A percentile compares a stretch with the other conserved stretches of the same genome.
Conservation (phyloP, 2,888 invertebrate species). For the Chrysina gloriosa region DNA sequence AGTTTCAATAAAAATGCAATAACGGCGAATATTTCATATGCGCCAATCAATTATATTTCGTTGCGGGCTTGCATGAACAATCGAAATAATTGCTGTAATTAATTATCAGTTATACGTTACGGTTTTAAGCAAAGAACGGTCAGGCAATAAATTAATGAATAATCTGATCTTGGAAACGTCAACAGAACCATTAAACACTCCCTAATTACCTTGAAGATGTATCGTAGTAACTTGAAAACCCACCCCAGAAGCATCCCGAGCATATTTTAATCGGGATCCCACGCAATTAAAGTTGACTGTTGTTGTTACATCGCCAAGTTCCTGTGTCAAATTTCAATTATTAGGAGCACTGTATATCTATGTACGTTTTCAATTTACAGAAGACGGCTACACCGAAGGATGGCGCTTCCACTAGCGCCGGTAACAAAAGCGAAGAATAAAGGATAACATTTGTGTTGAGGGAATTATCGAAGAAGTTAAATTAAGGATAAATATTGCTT, state of each 20-base stretch:
- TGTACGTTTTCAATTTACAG: constrained; percentile 15
- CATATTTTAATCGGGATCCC: background rate
- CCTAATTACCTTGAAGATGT: no score
- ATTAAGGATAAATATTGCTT: no score
- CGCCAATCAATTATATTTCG: background rate
- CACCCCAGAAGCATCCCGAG: no score
- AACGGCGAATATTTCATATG: background rate
- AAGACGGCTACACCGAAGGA: background rate
- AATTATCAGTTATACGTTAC: no score
- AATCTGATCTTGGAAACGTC: no score
- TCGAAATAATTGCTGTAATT: no score
- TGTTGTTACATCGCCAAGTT: background rate
- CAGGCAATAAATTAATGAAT: no score
- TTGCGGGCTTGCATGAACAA: no score
- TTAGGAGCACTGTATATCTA: background rate
- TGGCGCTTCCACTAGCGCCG: background rate
- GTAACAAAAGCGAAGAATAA: background rate
- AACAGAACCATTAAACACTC: no score
- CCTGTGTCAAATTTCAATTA: background rate
- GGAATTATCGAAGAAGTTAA: no score
- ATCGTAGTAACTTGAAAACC: background rate
- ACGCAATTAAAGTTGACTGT: constrained; percentile 22
- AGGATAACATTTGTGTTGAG: background rate
- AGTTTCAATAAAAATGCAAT: constrained; percentile 12
- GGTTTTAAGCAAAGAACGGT: no score